These are phyloP conservation scores for Physella acuta DNA, from an alignment of 1,140 invertebrate genomes.

Conservation along the genomic window DNA sequence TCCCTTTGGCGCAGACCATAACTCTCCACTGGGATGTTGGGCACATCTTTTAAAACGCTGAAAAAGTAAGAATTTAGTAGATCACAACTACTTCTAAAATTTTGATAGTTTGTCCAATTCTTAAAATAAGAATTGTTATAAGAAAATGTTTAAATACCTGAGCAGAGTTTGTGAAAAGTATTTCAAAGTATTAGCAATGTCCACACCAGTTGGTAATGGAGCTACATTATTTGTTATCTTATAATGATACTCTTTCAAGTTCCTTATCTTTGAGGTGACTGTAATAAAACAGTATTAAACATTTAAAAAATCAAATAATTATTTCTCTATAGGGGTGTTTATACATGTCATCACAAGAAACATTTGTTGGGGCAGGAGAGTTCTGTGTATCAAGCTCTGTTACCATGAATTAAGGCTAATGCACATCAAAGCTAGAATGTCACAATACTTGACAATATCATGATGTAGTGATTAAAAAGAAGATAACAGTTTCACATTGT, in stretches of 20 bases:
- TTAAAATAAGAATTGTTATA: too few species aligned
- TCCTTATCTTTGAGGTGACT: slow-evolving; percentile 97
- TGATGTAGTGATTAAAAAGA: not conserved
- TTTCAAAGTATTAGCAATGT: slow-evolving; percentile 95
- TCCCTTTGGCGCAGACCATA: slow-evolving; percentile 75
- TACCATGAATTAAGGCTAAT: too few species aligned
- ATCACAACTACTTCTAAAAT: too few species aligned
- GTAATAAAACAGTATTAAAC: slow-evolving; percentile 42
- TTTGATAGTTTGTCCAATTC: too few species aligned
- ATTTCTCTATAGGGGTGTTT: not conserved
- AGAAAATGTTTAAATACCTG: slow-evolving; percentile 73
- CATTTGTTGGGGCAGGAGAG: not conserved
- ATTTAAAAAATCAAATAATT: slow-evolving; percentile 4
- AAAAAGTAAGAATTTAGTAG: too few species aligned
- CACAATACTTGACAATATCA: not conserved
- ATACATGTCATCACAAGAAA: not conserved
- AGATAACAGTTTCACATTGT: too few species aligned
- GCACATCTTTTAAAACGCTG: slow-evolving; percentile 92
- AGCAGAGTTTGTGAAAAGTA: slow-evolving; percentile 96
- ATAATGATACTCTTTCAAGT: slow-evolving; percentile 92
- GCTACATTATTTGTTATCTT: slow-evolving; percentile 87
- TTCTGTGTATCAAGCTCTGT: not conserved
- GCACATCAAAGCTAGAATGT: not conserved
- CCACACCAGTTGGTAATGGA: slow-evolving; percentile 87
- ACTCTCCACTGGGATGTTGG: slow-evolving; percentile 84